phyloP scores from a whole-genome alignment of 2,888 invertebrate genomes.

The Leucophora obtusa region DNA sequence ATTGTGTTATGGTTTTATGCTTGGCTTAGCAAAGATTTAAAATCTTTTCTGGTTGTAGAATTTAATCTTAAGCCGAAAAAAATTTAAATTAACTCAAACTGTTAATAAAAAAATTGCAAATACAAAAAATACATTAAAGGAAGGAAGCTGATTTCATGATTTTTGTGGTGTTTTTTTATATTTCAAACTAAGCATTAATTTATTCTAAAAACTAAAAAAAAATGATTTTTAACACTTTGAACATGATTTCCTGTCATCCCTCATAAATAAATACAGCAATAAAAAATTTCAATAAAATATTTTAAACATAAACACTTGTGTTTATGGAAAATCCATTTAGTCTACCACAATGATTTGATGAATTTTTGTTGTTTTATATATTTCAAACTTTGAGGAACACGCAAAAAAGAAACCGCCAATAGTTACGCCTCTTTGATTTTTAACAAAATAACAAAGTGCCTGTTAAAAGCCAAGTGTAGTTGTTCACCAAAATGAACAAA shows the following conservation, averaged over 20 bases:
- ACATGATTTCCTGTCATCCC: slow-evolving; percentile 57
- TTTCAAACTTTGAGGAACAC: slow-evolving; percentile 37
- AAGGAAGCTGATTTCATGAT: slow-evolving; percentile 56
- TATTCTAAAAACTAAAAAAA: slow-evolving; percentile 39
- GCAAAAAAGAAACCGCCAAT: slow-evolving; percentile 47
- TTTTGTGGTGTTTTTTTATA: slow-evolving; percentile 17
- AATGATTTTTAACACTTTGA: slow-evolving; percentile 46
- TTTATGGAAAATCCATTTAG: slow-evolving; percentile 46
- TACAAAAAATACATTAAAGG: slow-evolving; percentile 35
- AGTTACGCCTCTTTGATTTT: slow-evolving; percentile 62
- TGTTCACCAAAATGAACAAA: slow-evolving; percentile 39
- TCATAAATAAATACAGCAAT: slow-evolving; percentile 10
- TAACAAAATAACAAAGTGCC: slow-evolving; percentile 56
- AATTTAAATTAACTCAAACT: slow-evolving; percentile 40
- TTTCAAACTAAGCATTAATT: slow-evolving; percentile 40
- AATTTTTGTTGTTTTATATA: slow-evolving; percentile 8
- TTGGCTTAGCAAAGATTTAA: slow-evolving; percentile 44
- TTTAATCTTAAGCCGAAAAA: slow-evolving; percentile 38
- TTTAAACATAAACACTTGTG: slow-evolving; percentile 30
- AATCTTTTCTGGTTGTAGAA: slow-evolving; percentile 2
- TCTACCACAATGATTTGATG: slow-evolving; percentile 31
- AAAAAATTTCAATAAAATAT: not conserved
- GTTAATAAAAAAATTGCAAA: slow-evolving; percentile 45
- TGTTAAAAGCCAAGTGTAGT: slow-evolving; percentile 53
- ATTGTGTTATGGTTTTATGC: slow-evolving; percentile 46